Evolutionary conservation across 2,113 vertebrate genomes (phyloP), one percentile per base, ranked within the genome.

Genomic region (Poecile atricapillus): DNA sequence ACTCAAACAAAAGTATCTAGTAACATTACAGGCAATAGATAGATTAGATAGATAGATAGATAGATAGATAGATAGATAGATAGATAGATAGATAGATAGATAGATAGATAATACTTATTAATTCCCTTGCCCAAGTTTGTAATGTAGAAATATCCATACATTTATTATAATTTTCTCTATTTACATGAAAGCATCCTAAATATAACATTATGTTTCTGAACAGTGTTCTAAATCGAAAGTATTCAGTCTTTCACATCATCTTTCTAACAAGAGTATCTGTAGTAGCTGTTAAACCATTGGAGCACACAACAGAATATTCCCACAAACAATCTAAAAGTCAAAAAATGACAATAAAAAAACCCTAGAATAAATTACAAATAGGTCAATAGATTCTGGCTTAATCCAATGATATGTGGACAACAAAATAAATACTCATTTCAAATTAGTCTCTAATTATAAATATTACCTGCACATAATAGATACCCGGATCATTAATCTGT

Each of bases 371-470:
- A 12, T 77, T 85, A 17, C 7, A 77, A 69, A 50, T 58, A 82
- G 28, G 35, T 63, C 35, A 83, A 15, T 22, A 0, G 0, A 55
- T 73, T 77, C 50, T 94, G 23, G 63, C 41, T 87, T 81, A 83
- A 80, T 87, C 30, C 13, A 74, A 10, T 79, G 24, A 59, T 56
- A 85, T 33, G 7, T 77, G 67, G 75, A 71, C 55, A 77, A 15
- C 23, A 91, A 95, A 90, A 95, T 76, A 93, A 90, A 96, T 95
- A 95, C 67, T 80, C 1, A 84, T 91, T 93, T 95, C 27, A 64
- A 95, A 88, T 95, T 95, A 94, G 22, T 35, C 19, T 86, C 56
- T 93, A 63, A 88, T 95, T 88, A 73, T 85, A 80, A 95, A 69
- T 87, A 94, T 90, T 95, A 85, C 67, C 70, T 90, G 77, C 49